These are phyloP conservation scores for Cryptocephalus moraei DNA, from an alignment of 2,888 invertebrate species.

Conservation along the genomic window DNA sequence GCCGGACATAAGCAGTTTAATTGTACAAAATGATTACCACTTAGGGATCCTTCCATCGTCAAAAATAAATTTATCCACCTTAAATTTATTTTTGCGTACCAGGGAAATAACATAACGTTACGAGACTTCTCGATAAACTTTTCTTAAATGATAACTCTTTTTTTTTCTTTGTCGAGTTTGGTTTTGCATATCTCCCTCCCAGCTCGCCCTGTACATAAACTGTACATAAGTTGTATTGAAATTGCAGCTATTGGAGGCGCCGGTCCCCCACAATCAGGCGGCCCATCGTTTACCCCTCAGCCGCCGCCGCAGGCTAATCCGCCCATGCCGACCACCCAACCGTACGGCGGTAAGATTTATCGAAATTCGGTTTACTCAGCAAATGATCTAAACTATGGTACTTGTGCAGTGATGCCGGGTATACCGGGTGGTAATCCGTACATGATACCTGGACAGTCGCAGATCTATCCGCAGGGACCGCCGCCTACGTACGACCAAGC, in stretches of 20 bases:
- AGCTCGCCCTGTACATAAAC: conserved; percentile 9
- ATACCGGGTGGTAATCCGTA: conserved; percentile 35
- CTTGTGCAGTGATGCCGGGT: conserved; percentile 32
- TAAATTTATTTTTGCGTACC: too few relatives aligned
- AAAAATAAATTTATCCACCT: conserved; percentile 6
- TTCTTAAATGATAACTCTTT: too few relatives aligned
- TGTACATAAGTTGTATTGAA: conserved; percentile 16
- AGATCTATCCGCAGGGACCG: conserved; percentile 58
- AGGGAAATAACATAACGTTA: too few relatives aligned
- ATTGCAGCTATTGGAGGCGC: conserved; percentile 40
- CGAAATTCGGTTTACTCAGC: too few relatives aligned
- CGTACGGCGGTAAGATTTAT: conserved; percentile 36
- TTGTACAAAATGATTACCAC: too few relatives aligned
- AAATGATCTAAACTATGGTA: too few relatives aligned
- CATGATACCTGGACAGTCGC: conserved; percentile 44
- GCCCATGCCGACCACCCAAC: conserved; percentile 37
- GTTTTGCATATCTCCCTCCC: conserved; percentile 10
- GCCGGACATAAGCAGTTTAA: conserved; percentile 9
- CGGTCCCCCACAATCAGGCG: conserved; percentile 44
- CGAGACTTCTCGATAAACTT: too few relatives aligned
- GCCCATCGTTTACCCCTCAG: conserved; percentile 53
- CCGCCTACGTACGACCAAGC: conserved; percentile 62
- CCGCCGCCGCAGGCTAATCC: conserved; percentile 51
- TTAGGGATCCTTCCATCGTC: background rate
- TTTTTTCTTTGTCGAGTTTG: conserved; percentile 11